phyloP scores from a whole-genome alignment of 1,140 invertebrate genomes.

The Lycorma delicatula region DNA sequence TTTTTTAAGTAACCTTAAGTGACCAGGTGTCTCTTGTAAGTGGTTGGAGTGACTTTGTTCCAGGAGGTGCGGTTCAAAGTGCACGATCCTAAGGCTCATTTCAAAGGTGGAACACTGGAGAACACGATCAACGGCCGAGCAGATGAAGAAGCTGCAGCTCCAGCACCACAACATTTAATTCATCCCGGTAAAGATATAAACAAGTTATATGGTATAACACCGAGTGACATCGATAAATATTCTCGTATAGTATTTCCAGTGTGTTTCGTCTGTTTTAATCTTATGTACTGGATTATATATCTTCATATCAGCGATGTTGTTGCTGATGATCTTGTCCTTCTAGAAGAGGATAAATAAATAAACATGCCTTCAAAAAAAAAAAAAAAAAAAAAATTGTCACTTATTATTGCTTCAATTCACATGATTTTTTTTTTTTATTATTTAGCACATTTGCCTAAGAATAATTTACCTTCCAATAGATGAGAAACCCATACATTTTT shows the following conservation, averaged over 20 bases:
- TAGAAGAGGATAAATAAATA: conserved; percentile 66
- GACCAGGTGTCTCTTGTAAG: conserved; percentile 51
- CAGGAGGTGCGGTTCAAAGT: conserved; percentile 93
- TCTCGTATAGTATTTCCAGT: conserved; percentile 92
- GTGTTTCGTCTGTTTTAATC: conserved; percentile 94
- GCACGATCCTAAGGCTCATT: conserved; percentile 84
- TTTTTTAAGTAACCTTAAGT: neutral
- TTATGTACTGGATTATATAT: conserved; percentile 98
- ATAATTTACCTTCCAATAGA: too few species aligned
- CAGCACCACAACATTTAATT: conserved; percentile 63
- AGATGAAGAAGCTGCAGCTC: conserved; percentile 53
- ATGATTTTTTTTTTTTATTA: too few species aligned
- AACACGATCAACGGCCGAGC: conserved; percentile 78
- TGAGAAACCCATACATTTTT: too few species aligned
- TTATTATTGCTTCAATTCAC: neutral
- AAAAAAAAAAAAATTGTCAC: neutral
- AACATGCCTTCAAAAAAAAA: neutral
- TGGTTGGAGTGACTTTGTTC: conserved; percentile 54
- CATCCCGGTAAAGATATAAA: conserved; percentile 63
- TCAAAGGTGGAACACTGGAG: conserved; percentile 80
- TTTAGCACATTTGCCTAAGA: too few species aligned
- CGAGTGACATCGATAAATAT: conserved; percentile 95
- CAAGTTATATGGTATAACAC: conserved; percentile 66
- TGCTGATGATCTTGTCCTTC: conserved; percentile 80
- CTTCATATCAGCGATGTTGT: conserved; percentile 91